phyloP scores from a whole-genome alignment of 2,888 invertebrate genomes.

The Eucriotettix oculatus region DNA sequence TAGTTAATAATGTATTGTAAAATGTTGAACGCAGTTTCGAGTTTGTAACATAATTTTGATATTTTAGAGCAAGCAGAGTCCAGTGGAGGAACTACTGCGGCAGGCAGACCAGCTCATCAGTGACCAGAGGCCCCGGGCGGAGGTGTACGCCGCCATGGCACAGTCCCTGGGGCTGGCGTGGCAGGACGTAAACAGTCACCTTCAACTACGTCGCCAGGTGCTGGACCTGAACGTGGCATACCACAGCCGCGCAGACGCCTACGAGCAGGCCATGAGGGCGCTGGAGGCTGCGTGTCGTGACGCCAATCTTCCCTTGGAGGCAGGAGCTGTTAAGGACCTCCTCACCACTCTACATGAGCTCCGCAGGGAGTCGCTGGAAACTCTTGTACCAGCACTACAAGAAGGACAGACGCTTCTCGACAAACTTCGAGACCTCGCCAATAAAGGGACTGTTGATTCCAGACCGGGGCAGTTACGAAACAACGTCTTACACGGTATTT shows the following conservation, averaged over 20 bases:
- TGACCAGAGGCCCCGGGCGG: conserved; percentile 54
- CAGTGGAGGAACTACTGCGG: conserved; percentile 69
- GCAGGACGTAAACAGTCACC: conserved; percentile 64
- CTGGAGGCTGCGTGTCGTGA: conserved; percentile 53
- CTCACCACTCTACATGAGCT: conserved; percentile 54
- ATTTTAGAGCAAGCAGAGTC: conserved; percentile 65
- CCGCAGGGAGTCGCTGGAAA: conserved; percentile 52
- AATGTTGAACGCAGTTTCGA: too few relatives aligned
- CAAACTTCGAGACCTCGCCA: conserved; percentile 53
- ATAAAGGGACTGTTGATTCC: conserved; percentile 58
- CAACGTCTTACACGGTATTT: not conserved
- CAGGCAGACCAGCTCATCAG: conserved; percentile 75
- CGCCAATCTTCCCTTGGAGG: conserved; percentile 49
- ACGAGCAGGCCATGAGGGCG: conserved; percentile 46
- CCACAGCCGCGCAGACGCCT: conserved; percentile 52
- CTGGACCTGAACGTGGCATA: conserved; percentile 64
- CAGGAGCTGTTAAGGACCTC: conserved; percentile 50
- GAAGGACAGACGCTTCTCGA: conserved; percentile 61
- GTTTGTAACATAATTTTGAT: not conserved
- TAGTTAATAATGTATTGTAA: too few relatives aligned
- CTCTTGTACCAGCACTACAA: conserved; percentile 63
- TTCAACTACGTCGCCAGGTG: conserved; percentile 59
- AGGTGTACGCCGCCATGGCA: conserved; percentile 80
- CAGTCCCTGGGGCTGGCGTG: conserved; percentile 58
- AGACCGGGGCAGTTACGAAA: conserved; percentile 30